Conservation (phyloP, 2,113 vertebrate genomes). For the Marcusenius ussheri region DNA sequence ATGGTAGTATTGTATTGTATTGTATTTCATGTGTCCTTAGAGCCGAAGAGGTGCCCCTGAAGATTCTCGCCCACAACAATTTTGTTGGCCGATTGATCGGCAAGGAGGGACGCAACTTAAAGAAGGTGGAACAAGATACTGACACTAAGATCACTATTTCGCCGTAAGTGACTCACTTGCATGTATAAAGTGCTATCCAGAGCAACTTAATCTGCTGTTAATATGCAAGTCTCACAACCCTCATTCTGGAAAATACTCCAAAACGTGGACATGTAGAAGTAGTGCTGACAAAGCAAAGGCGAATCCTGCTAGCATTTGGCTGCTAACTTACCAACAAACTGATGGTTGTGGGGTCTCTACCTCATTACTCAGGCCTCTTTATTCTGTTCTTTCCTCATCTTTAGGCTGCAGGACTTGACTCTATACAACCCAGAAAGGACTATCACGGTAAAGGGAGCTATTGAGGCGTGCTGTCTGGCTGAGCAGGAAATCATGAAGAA, state of each 20-base stretch:
- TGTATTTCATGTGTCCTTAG: conserved; percentile 44
- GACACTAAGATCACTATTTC: conserved; percentile 97
- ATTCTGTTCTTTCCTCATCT: neutral
- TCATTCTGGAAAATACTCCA: neutral
- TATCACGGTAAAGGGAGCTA: conserved; percentile 81
- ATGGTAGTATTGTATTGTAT: neutral
- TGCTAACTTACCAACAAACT: neutral
- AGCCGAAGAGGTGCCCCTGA: conserved; percentile 89
- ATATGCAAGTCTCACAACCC: neutral
- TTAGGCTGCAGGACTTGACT: conserved; percentile 84
- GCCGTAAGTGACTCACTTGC: conserved; percentile 61
- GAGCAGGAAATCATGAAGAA: conserved; percentile 95
- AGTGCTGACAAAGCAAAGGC: neutral
- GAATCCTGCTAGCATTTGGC: neutral
- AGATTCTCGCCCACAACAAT: conserved; percentile 91
- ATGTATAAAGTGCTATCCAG: neutral
- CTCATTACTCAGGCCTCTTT: neutral
- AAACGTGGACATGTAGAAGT: neutral
- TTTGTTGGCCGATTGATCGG: conserved; percentile 91
- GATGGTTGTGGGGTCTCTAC: neutral
- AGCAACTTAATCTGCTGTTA: neutral
- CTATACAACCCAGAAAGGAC: conserved; percentile 90
- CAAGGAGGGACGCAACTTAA: conserved; percentile 89
- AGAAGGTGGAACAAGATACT: conserved; percentile 92
- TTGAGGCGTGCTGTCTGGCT: conserved; percentile 77